Base-by-base conservation (phyloP, 1,140 invertebrate genomes). In the Halotydeus destructor region DNA sequence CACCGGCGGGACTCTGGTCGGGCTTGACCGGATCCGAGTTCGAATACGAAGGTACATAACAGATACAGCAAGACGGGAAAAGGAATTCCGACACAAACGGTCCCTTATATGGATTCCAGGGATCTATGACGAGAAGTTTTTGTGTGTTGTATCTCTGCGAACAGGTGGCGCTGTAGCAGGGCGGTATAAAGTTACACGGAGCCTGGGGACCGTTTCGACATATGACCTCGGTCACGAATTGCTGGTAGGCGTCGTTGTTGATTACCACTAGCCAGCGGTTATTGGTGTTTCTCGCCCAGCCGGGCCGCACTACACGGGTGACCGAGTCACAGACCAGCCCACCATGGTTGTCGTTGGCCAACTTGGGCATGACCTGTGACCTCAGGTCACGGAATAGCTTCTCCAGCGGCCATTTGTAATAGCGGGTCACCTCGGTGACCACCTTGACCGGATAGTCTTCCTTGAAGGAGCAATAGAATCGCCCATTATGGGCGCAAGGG, bases 251-350 rank as follows among this genome's bases (percentile, higher is more conserved):
- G 19, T 52, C 50, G 4, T 50, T 54, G 31, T 54, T 54, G 35
- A 54, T 50, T 2, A 54, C 46, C 5, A 52, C 53, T 11, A 54
- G 41, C 53, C 53, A 54, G 28, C 48, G 40, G 9, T 50, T 53
- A 24, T 52, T 54, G 6, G 51, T 54, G 42, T 54, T 54, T 12
- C 49, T 48, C 2, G 53, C 50, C 52, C 53, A 54, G 25, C 53
- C 53, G 0, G 49, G 50, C 23, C 52, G 35, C 21, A 54, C 43
- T 21, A 54, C 44, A 19, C 48, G 38, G 1, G 53, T 54, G n/a
- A 50, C 46, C n/a, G 53, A 50, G 25, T 54, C 53, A 41, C 53
- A 54, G n/a, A 54, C 53, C 9, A 54, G 27, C 2, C 43, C 45
- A 9, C 52, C 52, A 21, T 43, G 38, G 23, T 38, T 42, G 28